phyloP scores from a whole-genome alignment of 2,113 vertebrate genomes.

The Zapus hudsonius region DNA sequence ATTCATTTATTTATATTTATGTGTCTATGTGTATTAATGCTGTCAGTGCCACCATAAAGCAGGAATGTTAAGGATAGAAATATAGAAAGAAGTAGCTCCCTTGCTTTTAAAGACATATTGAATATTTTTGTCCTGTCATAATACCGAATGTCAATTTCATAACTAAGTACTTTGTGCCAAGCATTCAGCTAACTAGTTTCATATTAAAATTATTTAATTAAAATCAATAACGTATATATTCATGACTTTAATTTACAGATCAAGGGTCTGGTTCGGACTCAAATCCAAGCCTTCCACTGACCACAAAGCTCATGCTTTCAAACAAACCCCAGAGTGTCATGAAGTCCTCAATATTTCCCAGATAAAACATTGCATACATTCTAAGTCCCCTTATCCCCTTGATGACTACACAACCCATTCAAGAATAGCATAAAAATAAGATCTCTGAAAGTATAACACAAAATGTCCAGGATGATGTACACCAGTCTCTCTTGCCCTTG shows the following conservation, averaged over 20 bases:
- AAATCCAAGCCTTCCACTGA: not conserved
- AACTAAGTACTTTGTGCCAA: not conserved
- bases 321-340: not conserved
- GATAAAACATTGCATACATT: not conserved
- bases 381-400: not conserved
- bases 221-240: not conserved
- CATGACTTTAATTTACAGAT: not conserved
- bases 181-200: not conserved
- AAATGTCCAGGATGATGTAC: not conserved
- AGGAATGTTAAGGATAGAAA: not conserved
- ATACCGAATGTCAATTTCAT: not conserved
- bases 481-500: not conserved
- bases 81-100: not conserved
- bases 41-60: not conserved
- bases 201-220: conserved; percentile 5
- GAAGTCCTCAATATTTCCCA: not conserved
- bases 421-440: not conserved
- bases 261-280: not conserved
- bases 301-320: not conserved
- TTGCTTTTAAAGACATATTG: not conserved
- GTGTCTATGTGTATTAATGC: not conserved
- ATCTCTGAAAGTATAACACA: not conserved
- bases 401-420: not conserved
- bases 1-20: not conserved
- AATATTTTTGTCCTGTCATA: not conserved